Base-by-base conservation (phyloP, 2,888 invertebrate genomes). In the Epistrophe eligans region DNA sequence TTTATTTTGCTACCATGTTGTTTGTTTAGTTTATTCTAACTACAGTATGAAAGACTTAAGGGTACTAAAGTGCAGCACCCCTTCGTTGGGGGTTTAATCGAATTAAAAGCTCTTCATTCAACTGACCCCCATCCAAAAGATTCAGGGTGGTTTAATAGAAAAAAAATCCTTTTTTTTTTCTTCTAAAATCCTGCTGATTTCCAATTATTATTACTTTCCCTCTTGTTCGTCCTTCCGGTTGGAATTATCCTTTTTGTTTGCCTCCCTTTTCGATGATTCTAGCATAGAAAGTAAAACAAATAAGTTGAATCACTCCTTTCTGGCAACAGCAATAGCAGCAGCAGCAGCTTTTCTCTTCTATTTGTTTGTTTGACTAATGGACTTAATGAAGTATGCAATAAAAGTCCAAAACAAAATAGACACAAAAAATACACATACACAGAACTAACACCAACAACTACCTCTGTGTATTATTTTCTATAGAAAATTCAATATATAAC, bases 361-460 rank as follows among this genome's bases (percentile, higher is more conserved):
- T 80, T 74, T 87, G 79, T 87, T 87, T 87, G 87, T 87, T 87
- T 83, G 87, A 87, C 87, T 83, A 87, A 87, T 87, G 87, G 83
- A 87, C 87, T 87, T 83, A 87, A 87, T 87, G 87, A 87, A 87
- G 87, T 82, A 76, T 87, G 83, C 83, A 76, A 83, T 79, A 60
- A 82, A 83, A 52, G 70, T 43, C 76, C 50, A 64, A 77, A 79
- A 74, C 64, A 73, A 74, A 74, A 77, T 55, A 67, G 50, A 67
- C 35, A 45, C 13, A 7, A 35, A 72, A 55, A 24, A 55, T 15
- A 62, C 38, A 62, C 10, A 17, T 8, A 17, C 17, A 58, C 1
- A 35, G 1, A n/a, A 10, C 7, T 9, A 17, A 28, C 4, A 28
- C 13, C 11, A 52, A 13, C 8, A 52, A 7, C 13, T 24, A 52